Conservation (phyloP, 2,888 invertebrate species). For the Ormyrus nitidulus region DNA sequence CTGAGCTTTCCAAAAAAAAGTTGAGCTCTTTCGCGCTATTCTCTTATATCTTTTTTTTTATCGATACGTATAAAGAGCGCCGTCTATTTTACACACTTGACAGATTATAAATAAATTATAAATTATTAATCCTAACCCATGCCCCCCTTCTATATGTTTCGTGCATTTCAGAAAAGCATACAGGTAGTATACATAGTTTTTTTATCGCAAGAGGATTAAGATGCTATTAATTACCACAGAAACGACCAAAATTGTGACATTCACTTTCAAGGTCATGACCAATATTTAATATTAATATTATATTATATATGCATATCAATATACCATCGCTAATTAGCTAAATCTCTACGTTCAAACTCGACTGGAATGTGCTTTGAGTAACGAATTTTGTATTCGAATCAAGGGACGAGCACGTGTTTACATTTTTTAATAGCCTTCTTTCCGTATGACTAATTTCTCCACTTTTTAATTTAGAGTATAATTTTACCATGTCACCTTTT, state of each 20-base stretch:
- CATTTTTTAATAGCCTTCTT: conserved; percentile 23
- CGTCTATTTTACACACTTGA: conserved; percentile 65
- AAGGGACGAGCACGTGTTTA: conserved; percentile 40
- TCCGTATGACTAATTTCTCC: conserved; percentile 34
- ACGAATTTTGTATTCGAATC: conserved; percentile 52
- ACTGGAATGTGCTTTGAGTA: conserved; percentile 71
- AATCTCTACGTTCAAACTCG: conserved; percentile 71
- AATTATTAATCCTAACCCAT: conserved; percentile 74
- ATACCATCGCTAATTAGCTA: conserved; percentile 70
- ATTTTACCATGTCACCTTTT: conserved; percentile 25
- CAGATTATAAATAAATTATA: conserved; percentile 74
- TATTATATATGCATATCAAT: conserved; percentile 65
- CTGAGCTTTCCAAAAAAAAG: conserved; percentile 43
- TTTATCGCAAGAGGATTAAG: conserved; percentile 69
- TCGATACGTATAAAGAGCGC: conserved; percentile 54
- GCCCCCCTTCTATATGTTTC: conserved; percentile 90
- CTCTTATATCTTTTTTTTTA: conserved; percentile 39
- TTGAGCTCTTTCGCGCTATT: conserved; percentile 47
- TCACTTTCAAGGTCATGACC: conserved; percentile 68
- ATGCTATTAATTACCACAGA: conserved; percentile 65
- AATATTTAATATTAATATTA: conserved; percentile 65
- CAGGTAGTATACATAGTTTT: conserved; percentile 78
- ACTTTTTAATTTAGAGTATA: conserved; percentile 35
- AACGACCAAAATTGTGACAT: conserved; percentile 68
- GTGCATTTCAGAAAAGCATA: conserved; percentile 92